Evolutionary conservation across 2,797 vertebrate species (phyloP), one percentile per base, ranked within the genome.

Genomic region (Hemitrygon akajei): DNA sequence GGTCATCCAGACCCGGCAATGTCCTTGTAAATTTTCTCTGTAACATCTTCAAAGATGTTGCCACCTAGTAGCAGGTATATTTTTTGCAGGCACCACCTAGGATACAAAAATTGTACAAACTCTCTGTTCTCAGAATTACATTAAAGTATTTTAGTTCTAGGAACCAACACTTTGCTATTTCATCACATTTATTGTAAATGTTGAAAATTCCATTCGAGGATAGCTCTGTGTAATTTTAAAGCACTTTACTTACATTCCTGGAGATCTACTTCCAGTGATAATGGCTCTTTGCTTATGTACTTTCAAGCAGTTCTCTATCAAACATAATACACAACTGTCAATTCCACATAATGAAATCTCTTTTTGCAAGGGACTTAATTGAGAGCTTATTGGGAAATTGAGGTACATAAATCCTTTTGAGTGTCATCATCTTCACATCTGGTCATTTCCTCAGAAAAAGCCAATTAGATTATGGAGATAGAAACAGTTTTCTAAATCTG

Each of bases 321-420:
- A 86, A 86, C 11, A 30, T 86, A 30, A 60, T 60, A 60, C 12
- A 22, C 25, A 58, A 27, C 56, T 58, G 56, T 86, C 56, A 86
- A 86, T 60, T 47, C 27, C 56, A 60, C 27, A 6, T 58, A 56
- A 30, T 86, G 82, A 30, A 30, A 60, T 86, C 12, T 9, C 47
- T 86, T 86, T 14, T 10, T 30, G 12, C 82, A 58, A 22, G 18
- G 40, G 37, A 22, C 77, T 16, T 34, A 4, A 37, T 47, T 82
- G 80, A 82, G 40, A 82, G 80, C 80, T 86, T 60, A 71, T 86
- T 86, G 27, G 47, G 47, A 84, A 84, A 84, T 84, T 40, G 47
- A 82, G 81, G 22, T 58, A 25, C 11, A 84, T 84, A 58, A 84
- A 25, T 30, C 25, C 47, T 27, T 25, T 1, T 58, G 47, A 84